A percentile compares a stretch with the other conserved stretches of the same genome.
Evolutionary conservation across 2,888 invertebrate genomes (phyloP).

Genomic region (Melangyna quadrimaculata): DNA sequence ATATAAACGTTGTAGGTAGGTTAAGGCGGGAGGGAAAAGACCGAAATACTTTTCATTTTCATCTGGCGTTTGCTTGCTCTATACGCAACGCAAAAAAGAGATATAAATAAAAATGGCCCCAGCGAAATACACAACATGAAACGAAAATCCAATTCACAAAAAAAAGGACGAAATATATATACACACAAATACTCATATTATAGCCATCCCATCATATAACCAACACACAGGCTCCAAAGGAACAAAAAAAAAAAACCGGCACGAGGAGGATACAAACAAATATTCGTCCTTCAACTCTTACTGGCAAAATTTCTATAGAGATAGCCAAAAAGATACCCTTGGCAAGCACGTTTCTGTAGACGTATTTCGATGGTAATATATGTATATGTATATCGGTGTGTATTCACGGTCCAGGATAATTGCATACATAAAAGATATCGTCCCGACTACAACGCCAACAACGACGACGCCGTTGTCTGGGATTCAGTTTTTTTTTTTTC

Average conservation of each 20-base stretch:
- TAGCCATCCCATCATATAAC: background rate
- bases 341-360: constrained; percentile 53
- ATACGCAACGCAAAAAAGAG: constrained; percentile 37
- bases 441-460: constrained; percentile 72
- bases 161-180: constrained; percentile 27
- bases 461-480: constrained; percentile 67
- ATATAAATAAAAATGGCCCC: constrained; percentile 49
- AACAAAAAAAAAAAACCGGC: constrained; percentile 18
- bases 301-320: constrained; percentile 50
- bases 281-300: constrained; percentile 70
- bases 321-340: constrained; percentile 56
- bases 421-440: constrained; percentile 70
- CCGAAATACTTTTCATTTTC: constrained; percentile 67
- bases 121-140: constrained; percentile 40
- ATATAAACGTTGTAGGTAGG: background rate
- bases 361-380: constrained; percentile 14
- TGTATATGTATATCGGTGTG: constrained; percentile 1
- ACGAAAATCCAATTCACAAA: constrained; percentile 60
- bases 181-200: background rate
- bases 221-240: background rate
- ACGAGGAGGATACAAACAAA: constrained; percentile 41
- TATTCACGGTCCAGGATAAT: constrained; percentile 55
- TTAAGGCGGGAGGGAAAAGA: constrained; percentile 28
- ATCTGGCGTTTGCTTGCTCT: constrained; percentile 49
- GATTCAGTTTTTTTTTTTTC: constrained; percentile 37